phyloP scores from a whole-genome alignment of 2,888 invertebrate species.

The Lobophora halterata region DNA sequence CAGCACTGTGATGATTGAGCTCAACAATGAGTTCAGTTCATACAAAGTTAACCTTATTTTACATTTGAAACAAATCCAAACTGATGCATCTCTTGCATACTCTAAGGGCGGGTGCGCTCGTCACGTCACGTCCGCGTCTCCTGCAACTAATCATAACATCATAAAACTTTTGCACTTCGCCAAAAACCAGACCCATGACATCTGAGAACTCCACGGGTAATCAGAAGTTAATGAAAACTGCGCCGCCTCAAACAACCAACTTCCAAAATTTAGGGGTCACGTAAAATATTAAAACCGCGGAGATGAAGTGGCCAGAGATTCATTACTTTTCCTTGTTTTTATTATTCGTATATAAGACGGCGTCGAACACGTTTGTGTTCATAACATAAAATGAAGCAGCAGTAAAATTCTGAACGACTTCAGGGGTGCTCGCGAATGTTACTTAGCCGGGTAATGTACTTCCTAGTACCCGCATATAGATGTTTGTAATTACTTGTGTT shows the following conservation, averaged over 20 bases:
- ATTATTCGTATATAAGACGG: constrained; percentile 80
- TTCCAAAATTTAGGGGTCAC: constrained; percentile 76
- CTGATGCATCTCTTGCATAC: constrained; percentile 35
- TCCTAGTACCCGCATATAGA: constrained; percentile 46
- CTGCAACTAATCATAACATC: constrained; percentile 77
- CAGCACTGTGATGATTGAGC: too few relatives aligned
- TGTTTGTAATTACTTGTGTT: constrained; percentile 37
- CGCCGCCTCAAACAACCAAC: constrained; percentile 36
- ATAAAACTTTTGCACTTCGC: constrained; percentile 78
- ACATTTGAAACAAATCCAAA: neutral
- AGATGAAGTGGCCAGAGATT: constrained; percentile 79
- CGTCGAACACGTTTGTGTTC: constrained; percentile 49
- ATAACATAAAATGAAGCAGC: constrained; percentile 71
- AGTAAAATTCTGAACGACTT: constrained; percentile 63
- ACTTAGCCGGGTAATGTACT: constrained; percentile 50
- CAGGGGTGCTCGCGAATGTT: constrained; percentile 60
- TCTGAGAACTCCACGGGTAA: constrained; percentile 68
- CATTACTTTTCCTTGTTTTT: constrained; percentile 78
- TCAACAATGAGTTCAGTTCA: too few relatives aligned
- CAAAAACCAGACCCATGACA: constrained; percentile 67
- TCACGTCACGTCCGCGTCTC: constrained; percentile 59
- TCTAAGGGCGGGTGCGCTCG: constrained; percentile 30
- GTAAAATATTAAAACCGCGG: constrained; percentile 79
- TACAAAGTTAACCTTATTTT: too few relatives aligned
- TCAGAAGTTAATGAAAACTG: constrained; percentile 79